Evolutionary conservation across 1,140 invertebrate species (phyloP).

Genomic region (Musca domestica): DNA sequence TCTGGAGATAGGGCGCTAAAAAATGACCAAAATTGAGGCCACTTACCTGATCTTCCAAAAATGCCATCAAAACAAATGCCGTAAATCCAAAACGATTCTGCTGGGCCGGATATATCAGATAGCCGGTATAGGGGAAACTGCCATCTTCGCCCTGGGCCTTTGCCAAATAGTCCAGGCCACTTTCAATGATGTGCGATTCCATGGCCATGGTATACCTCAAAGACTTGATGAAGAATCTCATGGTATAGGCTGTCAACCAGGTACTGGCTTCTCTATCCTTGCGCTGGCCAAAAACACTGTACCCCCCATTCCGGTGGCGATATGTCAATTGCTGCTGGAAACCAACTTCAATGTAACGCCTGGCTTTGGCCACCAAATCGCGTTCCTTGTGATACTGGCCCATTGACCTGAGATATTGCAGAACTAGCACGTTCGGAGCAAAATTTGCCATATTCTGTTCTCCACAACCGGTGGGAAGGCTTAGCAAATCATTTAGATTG

Average conservation of each 20-base stretch:
- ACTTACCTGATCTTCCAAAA: neutral
- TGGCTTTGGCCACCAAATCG: slow-evolving; percentile 67
- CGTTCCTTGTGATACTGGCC: slow-evolving; percentile 26
- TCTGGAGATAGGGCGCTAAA: neutral
- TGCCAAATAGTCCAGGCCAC: slow-evolving; percentile 4
- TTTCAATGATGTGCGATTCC: slow-evolving; percentile 69
- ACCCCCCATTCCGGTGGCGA: slow-evolving; percentile 86
- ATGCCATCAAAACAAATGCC: slow-evolving; percentile 1
- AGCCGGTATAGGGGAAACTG: slow-evolving; percentile 2
- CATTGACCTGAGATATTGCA: slow-evolving; percentile 66
- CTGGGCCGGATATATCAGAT: neutral
- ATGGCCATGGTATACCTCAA: slow-evolving; percentile 71
- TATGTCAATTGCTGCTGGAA: slow-evolving; percentile 93
- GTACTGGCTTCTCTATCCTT: slow-evolving; percentile 82
- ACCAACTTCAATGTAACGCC: slow-evolving; percentile 76
- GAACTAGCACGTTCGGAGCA: slow-evolving; percentile 83
- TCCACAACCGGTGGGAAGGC: slow-evolving; percentile 86
- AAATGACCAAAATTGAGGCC: too few species aligned
- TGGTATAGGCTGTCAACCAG: slow-evolving; percentile 95
- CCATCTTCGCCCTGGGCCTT: neutral
- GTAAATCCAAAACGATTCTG: neutral
- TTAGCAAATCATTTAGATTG: slow-evolving; percentile 73
- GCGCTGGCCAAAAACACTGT: slow-evolving; percentile 80
- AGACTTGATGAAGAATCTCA: slow-evolving; percentile 82
- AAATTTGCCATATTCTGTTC: slow-evolving; percentile 95